Evolutionary conservation across 2,113 vertebrate species (phyloP), one percentile per base, ranked within the genome.

Genomic region (Aegypius monachus): DNA sequence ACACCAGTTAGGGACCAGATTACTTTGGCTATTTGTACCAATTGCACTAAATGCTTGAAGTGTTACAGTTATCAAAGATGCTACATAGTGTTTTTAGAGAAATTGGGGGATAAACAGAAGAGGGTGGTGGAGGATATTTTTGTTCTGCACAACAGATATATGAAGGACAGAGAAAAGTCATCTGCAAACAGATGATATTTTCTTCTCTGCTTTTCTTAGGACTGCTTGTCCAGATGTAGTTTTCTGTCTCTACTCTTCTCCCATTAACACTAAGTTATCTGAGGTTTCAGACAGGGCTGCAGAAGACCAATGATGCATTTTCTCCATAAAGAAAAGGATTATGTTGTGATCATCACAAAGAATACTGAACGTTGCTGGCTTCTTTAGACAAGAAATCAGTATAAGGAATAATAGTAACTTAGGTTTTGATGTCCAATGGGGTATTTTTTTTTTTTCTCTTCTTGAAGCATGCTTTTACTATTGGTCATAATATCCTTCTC

Each of bases 391-490:
- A 50, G 6, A 74, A 80, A 59, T 42, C 29, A 59, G 23, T 29
- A 19, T 7, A 32, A 36, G 10, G 16, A 90, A 56, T 72, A 75
- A 27, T 31, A 38, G 12, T 34, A 50, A 68, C 17, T 53, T 86
- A 31, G 5, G 13, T 19, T 91, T 74, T 71, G 18, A 74, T 67
- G 47, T 19, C 63, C 11, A 16, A 7, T 10, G 29, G 29, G 32
- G 26, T n/a, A n/a, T 78, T 20, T 9, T 0, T 0, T 2, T 25
- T 77, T 86, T 87, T 59, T 2, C 6, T n/a, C 1, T 32, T 88
- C 26, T 72, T 55, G 3, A 47, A 85, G 10, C 14, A 7, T 61
- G 15, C 3, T 85, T 87, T 90, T 85, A 52, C 27, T 72, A 3
- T 42, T n/a, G 58, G 84, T 72, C 81, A 84, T 21, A 23, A 21